Percentiles rank a stretch among this genome's conserved stretches.
phyloP scores from a whole-genome alignment of 2,797 vertebrate species.

The Sus cebifrons region DNA sequence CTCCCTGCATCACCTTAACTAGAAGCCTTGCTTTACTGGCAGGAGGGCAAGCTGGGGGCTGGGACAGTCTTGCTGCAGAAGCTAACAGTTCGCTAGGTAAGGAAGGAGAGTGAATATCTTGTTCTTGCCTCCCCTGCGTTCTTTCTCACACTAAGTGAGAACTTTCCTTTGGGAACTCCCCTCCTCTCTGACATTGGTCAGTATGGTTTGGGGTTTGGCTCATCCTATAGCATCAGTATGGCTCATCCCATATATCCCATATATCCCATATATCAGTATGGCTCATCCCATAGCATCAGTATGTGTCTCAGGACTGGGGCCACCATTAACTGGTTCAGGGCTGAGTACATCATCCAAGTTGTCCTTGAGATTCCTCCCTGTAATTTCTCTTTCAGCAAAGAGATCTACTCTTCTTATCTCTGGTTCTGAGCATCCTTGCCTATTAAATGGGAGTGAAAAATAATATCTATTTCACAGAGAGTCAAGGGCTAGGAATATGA shows the following conservation, averaged over 20 bases:
- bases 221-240: not conserved
- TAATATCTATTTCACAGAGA: not conserved
- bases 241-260: no score
- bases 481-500: not conserved
- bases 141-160: not conserved
- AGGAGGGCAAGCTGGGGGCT: not conserved
- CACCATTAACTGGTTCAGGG: not conserved
- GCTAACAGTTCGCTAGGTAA: not conserved
- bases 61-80: not conserved
- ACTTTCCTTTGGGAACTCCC: not conserved
- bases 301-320: not conserved
- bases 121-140: not conserved
- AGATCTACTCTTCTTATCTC: not conserved
- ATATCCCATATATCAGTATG: no score
- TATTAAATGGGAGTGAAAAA: not conserved
- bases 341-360: not conserved
- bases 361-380: not conserved
- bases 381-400: conserved; percentile 31
- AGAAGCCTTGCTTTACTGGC: not conserved
- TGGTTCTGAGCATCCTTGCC: not conserved
- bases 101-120: not conserved
- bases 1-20: not conserved
- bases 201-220: conserved; percentile 18
- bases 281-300: not conserved
- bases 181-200: not conserved